Percentiles rank a stretch among this genome's conserved stretches.
Evolutionary conservation across 2,113 vertebrate genomes (phyloP).

Genomic region (Geococcyx californianus): DNA sequence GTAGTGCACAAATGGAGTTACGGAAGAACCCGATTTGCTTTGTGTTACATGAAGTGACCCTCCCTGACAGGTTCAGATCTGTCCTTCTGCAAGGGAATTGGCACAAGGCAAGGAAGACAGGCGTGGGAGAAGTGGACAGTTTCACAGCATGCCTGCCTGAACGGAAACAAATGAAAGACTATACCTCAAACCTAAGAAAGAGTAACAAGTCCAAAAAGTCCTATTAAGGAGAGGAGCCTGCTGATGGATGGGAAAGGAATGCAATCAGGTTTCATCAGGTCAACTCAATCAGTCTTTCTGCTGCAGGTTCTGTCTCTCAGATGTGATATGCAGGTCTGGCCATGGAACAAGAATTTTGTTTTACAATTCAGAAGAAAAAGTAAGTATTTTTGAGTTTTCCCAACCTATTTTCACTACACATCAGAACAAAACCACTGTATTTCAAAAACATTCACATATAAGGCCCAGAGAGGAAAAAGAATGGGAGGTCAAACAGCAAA

Average conservation of each 20-base stretch:
- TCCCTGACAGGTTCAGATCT: neutral
- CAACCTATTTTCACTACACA: neutral
- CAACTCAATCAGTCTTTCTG: conserved; percentile 44
- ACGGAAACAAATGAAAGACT: conserved; percentile 38
- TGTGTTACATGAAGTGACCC: neutral
- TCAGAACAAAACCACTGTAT: neutral
- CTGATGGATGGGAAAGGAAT: conserved; percentile 44
- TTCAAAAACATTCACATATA: neutral
- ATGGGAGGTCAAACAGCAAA: neutral
- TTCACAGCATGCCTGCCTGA: neutral
- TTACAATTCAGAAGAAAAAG: neutral
- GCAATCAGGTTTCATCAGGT: conserved; percentile 53
- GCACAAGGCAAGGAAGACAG: neutral
- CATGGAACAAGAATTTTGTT: neutral
- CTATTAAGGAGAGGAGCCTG: conserved; percentile 24
- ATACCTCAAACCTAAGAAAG: neutral
- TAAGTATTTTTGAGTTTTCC: neutral
- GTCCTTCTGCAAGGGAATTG: neutral
- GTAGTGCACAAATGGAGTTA: neutral
- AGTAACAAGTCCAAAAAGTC: conserved; percentile 12
- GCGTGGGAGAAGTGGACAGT: neutral
- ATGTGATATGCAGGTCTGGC: neutral
- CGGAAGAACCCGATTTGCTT: neutral
- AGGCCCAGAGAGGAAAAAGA: neutral
- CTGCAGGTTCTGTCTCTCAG: conserved; percentile 34